phyloP scores from a whole-genome alignment of 2,888 invertebrate genomes.

The Cephonodes hylas region DNA sequence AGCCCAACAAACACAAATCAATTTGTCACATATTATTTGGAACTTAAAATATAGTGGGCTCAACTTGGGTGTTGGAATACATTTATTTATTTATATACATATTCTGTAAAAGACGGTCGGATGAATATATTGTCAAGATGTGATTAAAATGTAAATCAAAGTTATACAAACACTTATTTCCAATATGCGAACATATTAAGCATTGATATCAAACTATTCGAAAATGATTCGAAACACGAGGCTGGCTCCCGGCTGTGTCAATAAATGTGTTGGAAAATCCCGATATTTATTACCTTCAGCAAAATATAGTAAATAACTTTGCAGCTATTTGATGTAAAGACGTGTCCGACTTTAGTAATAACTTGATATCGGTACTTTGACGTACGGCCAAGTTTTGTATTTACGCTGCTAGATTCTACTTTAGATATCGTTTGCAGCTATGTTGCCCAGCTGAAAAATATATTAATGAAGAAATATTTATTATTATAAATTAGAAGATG shows the following conservation, averaged over 20 bases:
- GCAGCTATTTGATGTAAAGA: not conserved
- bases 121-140: too few species aligned
- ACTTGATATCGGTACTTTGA: constrained; percentile 16
- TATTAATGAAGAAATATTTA: too few species aligned
- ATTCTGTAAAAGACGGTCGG: too few species aligned
- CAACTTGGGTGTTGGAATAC: too few species aligned
- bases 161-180: not conserved
- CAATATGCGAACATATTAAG: not conserved
- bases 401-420: not conserved
- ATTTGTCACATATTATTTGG: too few species aligned
- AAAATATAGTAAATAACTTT: constrained; percentile 7
- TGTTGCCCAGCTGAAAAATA: too few species aligned
- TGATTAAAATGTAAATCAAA: too few species aligned
- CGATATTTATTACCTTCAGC: constrained; percentile 1
- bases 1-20: too few species aligned
- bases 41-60: too few species aligned
- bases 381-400: constrained; percentile 27
- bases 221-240: not conserved
- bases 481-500: too few species aligned
- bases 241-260: not conserved
- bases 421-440: not conserved
- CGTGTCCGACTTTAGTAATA: constrained; percentile 3
- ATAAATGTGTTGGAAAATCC: constrained; percentile 3
- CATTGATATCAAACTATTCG: not conserved
- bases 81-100: too few species aligned